Evolutionary conservation across 2,113 vertebrate genomes (phyloP), one percentile per base, ranked within the genome.

Genomic region (Gadus macrocephalus): DNA sequence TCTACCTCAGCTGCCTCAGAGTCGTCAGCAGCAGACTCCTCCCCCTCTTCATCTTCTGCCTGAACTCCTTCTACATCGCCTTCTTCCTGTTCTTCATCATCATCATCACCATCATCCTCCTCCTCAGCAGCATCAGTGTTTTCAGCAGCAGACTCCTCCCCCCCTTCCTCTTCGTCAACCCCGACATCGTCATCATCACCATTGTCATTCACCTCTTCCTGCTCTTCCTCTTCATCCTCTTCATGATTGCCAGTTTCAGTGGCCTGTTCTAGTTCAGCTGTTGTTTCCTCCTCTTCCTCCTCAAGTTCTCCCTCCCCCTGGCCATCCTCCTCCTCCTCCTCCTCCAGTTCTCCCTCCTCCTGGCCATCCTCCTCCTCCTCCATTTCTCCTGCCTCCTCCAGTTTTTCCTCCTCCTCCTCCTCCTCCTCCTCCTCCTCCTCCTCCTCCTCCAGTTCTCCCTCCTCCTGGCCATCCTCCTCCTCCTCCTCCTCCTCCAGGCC

Each of bases 311-410:
- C 62, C 1, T 59, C 68, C 17, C 58, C 69, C 42, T 73, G 78
- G 0, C 72, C 79, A 53, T 81, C 77, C 19, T 59, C 89, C 91
- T 77, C 58, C 16, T 12, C 72, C 2, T 59, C 76, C 91, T 77
- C 58, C 2, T 68, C 74, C 17, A 62, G 62, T 8, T 63, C 63
- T 1, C 62, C 20, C 8, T 64, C 5, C 16, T 74, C 65, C 53
- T 78, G 71, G 59, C 60, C 25, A 53, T 55, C 49, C 25, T 25
- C 25, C 16, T 12, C 60, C 71, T 69, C 72, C 2, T 59, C 76
- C 65, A 77, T 63, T 58, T 69, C 89, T 94, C 75, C 19, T 61
- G 68, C 49, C 66, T 65, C 31, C 70, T 75, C 59, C 62, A 68
- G 6, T 35, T 49, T 1, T 11, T 55, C 73, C 17, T 56, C 59